A percentile compares a stretch with the other conserved stretches of the same genome.
These are phyloP conservation scores for Otocyon megalotis DNA, from an alignment of 2,113 vertebrate species.

Conservation along the genomic window DNA sequence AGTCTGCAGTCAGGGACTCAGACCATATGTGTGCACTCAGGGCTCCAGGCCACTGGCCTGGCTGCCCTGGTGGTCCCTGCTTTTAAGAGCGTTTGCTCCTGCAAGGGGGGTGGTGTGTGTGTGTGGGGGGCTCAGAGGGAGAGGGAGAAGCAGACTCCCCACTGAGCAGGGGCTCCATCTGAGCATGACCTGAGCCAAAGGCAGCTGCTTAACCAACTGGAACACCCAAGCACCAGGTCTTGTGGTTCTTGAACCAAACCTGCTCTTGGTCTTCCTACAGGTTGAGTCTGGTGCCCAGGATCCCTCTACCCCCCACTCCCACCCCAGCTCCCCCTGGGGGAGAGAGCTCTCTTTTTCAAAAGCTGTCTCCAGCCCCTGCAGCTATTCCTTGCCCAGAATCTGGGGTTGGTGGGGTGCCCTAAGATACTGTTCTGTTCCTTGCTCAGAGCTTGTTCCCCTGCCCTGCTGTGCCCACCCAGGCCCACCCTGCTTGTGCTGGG, in stretches of 20 bases:
- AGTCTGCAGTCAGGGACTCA: too few relatives aligned
- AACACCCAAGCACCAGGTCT: not conserved
- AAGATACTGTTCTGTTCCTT: not conserved
- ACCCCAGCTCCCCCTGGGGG: not conserved
- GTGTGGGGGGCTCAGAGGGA: not conserved
- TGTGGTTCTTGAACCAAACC: not conserved
- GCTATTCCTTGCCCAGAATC: not conserved
- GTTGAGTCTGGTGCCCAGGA: not conserved
- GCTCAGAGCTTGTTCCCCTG: too few relatives aligned
- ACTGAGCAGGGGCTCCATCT: not conserved
- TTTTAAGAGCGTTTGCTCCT: not conserved
- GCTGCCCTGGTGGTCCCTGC: not conserved
- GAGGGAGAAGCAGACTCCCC: not conserved
- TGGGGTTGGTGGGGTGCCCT: not conserved
- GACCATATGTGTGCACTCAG: fast-evolving
- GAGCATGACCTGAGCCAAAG: not conserved
- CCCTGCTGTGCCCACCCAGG: not conserved
- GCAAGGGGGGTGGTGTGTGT: too few relatives aligned
- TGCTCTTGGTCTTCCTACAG: not conserved
- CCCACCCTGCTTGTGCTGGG: not conserved
- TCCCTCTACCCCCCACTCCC: too few relatives aligned
- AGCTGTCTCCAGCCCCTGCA: not conserved
- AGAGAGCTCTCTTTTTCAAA: not conserved
- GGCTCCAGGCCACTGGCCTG: not conserved
- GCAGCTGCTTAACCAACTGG: not conserved